These are phyloP conservation scores for Ceraclea dissimilis DNA, from an alignment of 2,888 invertebrate species.

Conservation along the genomic window DNA sequence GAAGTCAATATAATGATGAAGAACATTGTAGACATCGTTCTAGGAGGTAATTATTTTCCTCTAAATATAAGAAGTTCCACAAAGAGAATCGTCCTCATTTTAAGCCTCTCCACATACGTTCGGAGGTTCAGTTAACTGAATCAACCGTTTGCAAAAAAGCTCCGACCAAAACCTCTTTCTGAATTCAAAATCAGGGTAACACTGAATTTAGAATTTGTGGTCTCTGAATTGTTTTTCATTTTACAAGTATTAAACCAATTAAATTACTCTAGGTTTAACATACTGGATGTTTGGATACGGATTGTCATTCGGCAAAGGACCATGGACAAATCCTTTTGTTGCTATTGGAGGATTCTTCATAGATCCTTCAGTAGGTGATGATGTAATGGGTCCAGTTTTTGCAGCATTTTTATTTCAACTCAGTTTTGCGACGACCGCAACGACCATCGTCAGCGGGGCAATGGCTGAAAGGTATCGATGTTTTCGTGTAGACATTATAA, in stretches of 20 bases:
- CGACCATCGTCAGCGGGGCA: constrained; percentile 88
- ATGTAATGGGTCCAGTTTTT: constrained; percentile 76
- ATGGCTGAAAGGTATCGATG: constrained; percentile 80
- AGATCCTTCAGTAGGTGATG: constrained; percentile 66
- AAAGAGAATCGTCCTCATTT: background rate
- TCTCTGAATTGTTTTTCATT: too few species aligned
- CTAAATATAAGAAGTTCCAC: too few species aligned
- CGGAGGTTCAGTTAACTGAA: too few species aligned
- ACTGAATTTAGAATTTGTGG: too few species aligned
- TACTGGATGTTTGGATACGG: constrained; percentile 96
- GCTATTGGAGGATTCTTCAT: constrained; percentile 78
- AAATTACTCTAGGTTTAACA: constrained; percentile 54
- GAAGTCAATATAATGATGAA: constrained; percentile 98
- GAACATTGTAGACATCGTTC: constrained; percentile 85
- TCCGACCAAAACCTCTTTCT: too few species aligned
- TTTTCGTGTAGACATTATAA: background rate
- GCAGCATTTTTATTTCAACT: constrained; percentile 86
- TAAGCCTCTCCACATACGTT: too few species aligned
- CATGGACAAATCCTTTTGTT: constrained; percentile 69
- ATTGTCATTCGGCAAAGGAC: constrained; percentile 74
- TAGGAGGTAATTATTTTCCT: constrained; percentile 67
- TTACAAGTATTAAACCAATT: background rate
- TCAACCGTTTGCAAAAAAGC: too few species aligned
- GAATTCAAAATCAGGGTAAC: too few species aligned
- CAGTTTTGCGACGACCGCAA: constrained; percentile 84